Evolutionary conservation across 2,888 invertebrate species (phyloP).

Genomic region (Nemapogon koenigi): DNA sequence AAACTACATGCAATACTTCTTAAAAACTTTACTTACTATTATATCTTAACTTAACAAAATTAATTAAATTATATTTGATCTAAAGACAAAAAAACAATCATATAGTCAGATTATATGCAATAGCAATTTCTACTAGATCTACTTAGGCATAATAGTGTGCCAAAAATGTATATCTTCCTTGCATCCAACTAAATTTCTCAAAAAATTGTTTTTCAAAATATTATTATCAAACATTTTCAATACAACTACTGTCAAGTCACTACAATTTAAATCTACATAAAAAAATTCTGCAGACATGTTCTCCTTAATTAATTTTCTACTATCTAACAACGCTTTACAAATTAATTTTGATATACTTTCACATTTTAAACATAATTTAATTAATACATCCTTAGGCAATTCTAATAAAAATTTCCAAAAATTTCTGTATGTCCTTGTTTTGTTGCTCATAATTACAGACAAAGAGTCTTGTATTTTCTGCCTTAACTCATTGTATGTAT

Average conservation of each 20-base stretch:
- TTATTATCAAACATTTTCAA: slow-evolving; percentile 40
- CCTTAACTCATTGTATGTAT: slow-evolving; percentile 22
- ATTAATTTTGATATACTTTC: slow-evolving; percentile 31
- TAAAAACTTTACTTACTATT: too few species aligned
- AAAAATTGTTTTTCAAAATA: slow-evolving; percentile 40
- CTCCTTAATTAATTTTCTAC: slow-evolving; percentile 38
- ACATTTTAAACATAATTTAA: slow-evolving; percentile 34
- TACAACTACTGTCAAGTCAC: slow-evolving; percentile 47
- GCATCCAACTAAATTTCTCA: slow-evolving; percentile 43
- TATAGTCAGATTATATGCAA: too few species aligned
- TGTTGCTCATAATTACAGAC: slow-evolving; percentile 25
- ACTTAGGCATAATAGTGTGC: slow-evolving; percentile 29
- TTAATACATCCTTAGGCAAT: slow-evolving; percentile 28
- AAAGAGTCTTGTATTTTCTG: slow-evolving; percentile 25
- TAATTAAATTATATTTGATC: too few species aligned
- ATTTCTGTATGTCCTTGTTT: slow-evolving; percentile 24
- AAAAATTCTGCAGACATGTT: slow-evolving; percentile 42
- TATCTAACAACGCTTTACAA: slow-evolving; percentile 38
- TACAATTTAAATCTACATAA: slow-evolving; percentile 56
- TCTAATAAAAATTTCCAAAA: slow-evolving; percentile 41
- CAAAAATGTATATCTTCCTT: slow-evolving; percentile 47
- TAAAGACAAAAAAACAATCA: too few species aligned
- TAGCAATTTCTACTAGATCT: neutral
- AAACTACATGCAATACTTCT: too few species aligned
- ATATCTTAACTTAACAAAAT: too few species aligned